Percentiles rank a stretch among this genome's conserved stretches.
These are phyloP conservation scores for Hypolimnas misippus DNA, from an alignment of 2,888 invertebrate genomes.

Conservation along the genomic window DNA sequence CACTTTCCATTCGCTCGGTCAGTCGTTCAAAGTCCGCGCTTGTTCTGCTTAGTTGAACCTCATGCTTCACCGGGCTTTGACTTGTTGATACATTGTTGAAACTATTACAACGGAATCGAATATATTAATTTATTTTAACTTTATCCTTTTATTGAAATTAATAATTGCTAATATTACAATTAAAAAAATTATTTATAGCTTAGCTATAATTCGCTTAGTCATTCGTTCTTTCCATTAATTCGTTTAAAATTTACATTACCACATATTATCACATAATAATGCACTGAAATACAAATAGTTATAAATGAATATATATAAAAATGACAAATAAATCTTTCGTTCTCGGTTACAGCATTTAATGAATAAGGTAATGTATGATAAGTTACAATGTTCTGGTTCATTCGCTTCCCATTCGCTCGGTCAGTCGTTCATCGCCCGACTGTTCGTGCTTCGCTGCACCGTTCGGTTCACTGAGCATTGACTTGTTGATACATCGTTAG, in stretches of 20 bases:
- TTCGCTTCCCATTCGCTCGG: constrained; percentile 28
- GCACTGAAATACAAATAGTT: not conserved
- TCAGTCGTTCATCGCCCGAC: constrained; percentile 45
- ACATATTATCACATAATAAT: too few relatives aligned
- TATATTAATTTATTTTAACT: too few relatives aligned
- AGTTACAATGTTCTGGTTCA: constrained; percentile 5
- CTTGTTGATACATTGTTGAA: constrained; percentile 49
- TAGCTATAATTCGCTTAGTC: too few relatives aligned
- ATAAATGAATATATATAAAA: too few relatives aligned
- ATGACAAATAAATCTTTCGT: too few relatives aligned
- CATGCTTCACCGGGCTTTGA: constrained; percentile 46
- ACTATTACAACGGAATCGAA: not conserved
- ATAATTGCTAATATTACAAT: not conserved
- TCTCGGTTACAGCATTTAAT: not conserved
- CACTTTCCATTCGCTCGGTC: constrained; percentile 36
- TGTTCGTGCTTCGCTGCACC: constrained; percentile 43
- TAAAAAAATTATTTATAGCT: too few relatives aligned
- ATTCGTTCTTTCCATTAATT: too few relatives aligned
- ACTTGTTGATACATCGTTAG: constrained; percentile 52
- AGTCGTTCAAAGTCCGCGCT: constrained; percentile 44
- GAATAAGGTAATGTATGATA: constrained; percentile 3
- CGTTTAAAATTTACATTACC: not conserved
- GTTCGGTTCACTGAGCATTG: constrained; percentile 46
- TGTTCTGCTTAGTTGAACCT: constrained; percentile 43
- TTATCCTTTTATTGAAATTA: not conserved